These are phyloP conservation scores for Periophthalmodon schlosseri DNA, from an alignment of 2,113 vertebrate genomes.

Conservation along the genomic window DNA sequence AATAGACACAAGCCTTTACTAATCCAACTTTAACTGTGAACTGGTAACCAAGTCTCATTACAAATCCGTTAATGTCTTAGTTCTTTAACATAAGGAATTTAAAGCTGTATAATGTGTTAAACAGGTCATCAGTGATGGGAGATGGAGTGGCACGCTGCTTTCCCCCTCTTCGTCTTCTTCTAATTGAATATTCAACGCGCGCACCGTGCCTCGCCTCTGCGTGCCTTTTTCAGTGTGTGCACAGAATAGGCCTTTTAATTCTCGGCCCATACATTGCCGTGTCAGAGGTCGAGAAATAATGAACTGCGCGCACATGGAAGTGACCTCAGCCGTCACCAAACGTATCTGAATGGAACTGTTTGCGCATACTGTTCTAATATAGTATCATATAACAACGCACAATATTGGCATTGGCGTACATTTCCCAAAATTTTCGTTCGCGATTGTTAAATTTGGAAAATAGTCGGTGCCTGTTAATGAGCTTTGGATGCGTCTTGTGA, in stretches of 20 bases:
- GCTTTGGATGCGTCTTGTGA: not conserved
- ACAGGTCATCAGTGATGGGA: slow-evolving; percentile 70
- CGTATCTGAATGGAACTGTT: slow-evolving; percentile 5
- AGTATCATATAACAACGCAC: not conserved
- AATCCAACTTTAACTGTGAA: not conserved
- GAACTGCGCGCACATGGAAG: slow-evolving; percentile 92
- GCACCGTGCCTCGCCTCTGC: slow-evolving; percentile 51
- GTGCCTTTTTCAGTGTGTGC: slow-evolving; percentile 69
- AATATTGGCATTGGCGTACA: not conserved
- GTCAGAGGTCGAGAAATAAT: slow-evolving; percentile 94
- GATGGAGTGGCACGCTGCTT: slow-evolving; percentile 68
- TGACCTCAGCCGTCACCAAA: slow-evolving; percentile 77
- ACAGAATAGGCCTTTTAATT: slow-evolving; percentile 75
- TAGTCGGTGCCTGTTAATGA: no score
- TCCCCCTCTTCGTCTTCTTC: slow-evolving; percentile 49
- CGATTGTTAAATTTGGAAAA: not conserved
- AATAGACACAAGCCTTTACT: not conserved
- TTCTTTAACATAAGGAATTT: slow-evolving; percentile 63
- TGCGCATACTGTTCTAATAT: not conserved
- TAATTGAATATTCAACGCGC: slow-evolving; percentile 75
- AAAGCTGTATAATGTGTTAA: slow-evolving; percentile 70
- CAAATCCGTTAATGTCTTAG: slow-evolving; percentile 48
- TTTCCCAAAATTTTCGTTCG: not conserved
- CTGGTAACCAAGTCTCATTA: slow-evolving; percentile 30
- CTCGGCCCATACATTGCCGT: slow-evolving; percentile 85